Conservation (phyloP, 2,888 invertebrate genomes). For the Diachrysia chrysitis region DNA sequence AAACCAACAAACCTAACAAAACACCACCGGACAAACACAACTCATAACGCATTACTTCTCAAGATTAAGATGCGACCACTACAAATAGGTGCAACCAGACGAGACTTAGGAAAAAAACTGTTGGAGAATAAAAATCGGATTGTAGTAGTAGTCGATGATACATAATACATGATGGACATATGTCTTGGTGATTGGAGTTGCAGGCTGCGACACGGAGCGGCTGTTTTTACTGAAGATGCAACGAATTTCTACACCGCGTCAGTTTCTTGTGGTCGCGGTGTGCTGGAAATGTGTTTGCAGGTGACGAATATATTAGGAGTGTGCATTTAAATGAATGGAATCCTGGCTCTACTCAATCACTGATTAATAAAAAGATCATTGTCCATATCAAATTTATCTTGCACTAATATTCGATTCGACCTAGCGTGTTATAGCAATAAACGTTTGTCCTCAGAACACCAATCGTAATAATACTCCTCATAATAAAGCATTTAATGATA, state of each 20-base stretch:
- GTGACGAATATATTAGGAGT: constrained; percentile 37
- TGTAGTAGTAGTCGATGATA: constrained; percentile 58
- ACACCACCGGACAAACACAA: constrained; percentile 25
- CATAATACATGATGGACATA: constrained; percentile 74
- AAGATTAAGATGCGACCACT: constrained; percentile 51
- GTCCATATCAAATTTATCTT: neutral
- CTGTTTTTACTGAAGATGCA: constrained; percentile 54
- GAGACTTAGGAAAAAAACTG: constrained; percentile 46
- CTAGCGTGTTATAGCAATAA: neutral
- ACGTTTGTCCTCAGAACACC: neutral
- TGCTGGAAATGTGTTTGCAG: constrained; percentile 28
- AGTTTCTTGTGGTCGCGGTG: constrained; percentile 38
- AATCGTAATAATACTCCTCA: neutral
- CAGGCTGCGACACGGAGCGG: constrained; percentile 54
- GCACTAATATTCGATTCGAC: neutral
- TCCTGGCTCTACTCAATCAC: neutral
- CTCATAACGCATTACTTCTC: constrained; percentile 49
- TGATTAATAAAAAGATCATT: neutral
- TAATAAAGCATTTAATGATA: constrained; percentile 1
- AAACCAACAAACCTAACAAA: constrained; percentile 39
- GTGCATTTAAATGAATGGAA: neutral
- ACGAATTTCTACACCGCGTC: constrained; percentile 45
- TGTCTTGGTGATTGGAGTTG: constrained; percentile 71
- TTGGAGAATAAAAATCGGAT: constrained; percentile 40
- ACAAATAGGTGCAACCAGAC: constrained; percentile 52